Percentiles rank a stretch among this genome's conserved stretches.
phyloP scores from a whole-genome alignment of 2,113 vertebrate species.

The Chloebia gouldiae region DNA sequence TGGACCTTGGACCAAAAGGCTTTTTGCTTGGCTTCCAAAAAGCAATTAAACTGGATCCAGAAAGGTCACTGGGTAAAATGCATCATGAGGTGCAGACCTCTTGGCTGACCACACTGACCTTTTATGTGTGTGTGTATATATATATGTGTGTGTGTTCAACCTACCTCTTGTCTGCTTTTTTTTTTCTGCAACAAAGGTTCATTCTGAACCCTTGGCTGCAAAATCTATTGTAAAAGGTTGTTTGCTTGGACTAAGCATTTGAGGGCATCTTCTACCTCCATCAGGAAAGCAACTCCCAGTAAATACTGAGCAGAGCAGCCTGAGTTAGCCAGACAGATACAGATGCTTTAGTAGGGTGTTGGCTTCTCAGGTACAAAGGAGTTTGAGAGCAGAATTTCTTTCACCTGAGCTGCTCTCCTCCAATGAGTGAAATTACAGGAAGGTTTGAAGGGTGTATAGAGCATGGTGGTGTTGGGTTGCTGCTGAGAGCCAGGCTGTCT shows the following conservation, averaged over 20 bases:
- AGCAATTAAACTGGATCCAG: neutral
- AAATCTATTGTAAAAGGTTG: neutral
- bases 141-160: too few species aligned
- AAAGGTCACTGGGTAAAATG: neutral
- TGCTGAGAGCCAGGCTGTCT: rapidly evolving
- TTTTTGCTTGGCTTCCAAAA: neutral
- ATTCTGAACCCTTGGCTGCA: neutral
- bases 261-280: neutral
- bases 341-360: neutral
- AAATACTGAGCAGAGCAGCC: neutral
- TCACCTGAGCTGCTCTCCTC: neutral
- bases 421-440: neutral
- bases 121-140: rapidly evolving
- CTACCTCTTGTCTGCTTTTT: neutral
- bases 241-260: neutral
- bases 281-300: neutral
- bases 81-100: neutral
- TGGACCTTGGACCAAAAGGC: neutral
- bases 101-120: neutral
- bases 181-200: neutral
- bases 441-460: neutral
- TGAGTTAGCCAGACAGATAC: neutral
- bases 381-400: neutral
- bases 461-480: rapidly evolving
- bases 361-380: neutral